Base-by-base conservation (phyloP, 2,888 invertebrate species). In the Odontothrips loti region DNA sequence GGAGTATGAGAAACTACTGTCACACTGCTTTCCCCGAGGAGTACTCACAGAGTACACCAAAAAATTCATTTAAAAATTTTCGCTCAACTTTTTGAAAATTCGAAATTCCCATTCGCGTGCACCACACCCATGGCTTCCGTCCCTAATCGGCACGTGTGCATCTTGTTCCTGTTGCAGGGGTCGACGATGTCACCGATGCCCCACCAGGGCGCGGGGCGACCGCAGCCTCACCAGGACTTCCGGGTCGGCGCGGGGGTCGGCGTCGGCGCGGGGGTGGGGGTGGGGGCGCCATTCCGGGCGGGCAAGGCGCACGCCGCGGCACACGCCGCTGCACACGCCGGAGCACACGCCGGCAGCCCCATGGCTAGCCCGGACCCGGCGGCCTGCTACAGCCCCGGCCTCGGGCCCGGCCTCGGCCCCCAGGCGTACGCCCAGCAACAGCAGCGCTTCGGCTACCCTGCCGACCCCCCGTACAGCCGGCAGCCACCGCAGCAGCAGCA, bases 401-500 rank as follows among this genome's bases (percentile, higher is more conserved):
- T 43, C 34, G 34, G 34, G 3, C 3, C 17, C 17, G 58, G 58
- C 58, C 51, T 17, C 15, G 58, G 58, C 17, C 58, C 17, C 20
- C 58, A 58, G 58, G 58, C 58, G 8, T n/a, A 23, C 68, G 27
- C 68, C 27, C 23, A 68, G 68, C 23, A 75, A 9, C 68, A 23
- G 68, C 68, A 75, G 68, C 23, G 68, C 6, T 75, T 75, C 68
- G 68, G 68, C 8, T 75, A 75, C 68, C 68, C 68, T 1, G 47
- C 48, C 81, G 51, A 27, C 81, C 80, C 79, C 83, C 83, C 68
- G 83, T 83, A 29, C 82, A 83, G n/a, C 83, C 84, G 47, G 82
- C 83, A 63, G 15, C 80, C 75, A 81, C 84, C 83, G 80, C 84
- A 84, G 58, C 83, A 83, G 81, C 84, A 84, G 80, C 84, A 84